These are phyloP conservation scores for Rhea pennata DNA, from an alignment of 2,113 vertebrate species.

Conservation along the genomic window DNA sequence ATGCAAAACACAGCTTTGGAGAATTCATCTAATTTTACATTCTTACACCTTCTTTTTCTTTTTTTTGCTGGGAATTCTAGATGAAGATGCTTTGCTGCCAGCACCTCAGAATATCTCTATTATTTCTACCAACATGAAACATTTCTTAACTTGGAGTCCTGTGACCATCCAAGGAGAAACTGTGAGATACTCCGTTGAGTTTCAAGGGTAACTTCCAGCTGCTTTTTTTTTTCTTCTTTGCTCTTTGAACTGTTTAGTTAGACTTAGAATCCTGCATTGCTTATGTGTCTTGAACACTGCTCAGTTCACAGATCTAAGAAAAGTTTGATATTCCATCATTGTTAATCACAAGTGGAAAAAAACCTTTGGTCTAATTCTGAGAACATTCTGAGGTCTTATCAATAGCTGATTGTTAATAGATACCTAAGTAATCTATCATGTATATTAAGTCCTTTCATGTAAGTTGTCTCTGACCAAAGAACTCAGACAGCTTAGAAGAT, in stretches of 20 bases:
- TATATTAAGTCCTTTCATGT: background rate
- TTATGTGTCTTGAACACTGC: background rate
- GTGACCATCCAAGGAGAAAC: slow-evolving; percentile 49
- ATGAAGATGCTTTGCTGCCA: slow-evolving; percentile 40
- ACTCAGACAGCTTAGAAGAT: background rate
- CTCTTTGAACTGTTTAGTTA: background rate
- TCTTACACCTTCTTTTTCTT: background rate
- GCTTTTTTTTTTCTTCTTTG: background rate
- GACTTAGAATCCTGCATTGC: background rate
- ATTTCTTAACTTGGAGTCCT: slow-evolving; percentile 77
- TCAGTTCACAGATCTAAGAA: background rate
- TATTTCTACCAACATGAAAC: slow-evolving; percentile 80
- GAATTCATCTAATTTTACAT: background rate
- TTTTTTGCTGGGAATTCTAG: slow-evolving; percentile 23
- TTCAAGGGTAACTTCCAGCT: slow-evolving; percentile 74
- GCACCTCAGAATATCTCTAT: slow-evolving; percentile 78
- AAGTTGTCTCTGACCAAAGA: background rate
- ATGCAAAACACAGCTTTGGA: background rate
- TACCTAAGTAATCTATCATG: background rate
- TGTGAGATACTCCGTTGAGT: slow-evolving; percentile 75
- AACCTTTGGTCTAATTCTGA: background rate
- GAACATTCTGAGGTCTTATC: background rate
- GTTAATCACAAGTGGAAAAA: background rate
- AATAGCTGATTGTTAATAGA: background rate
- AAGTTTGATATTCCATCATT: background rate